phyloP scores from a whole-genome alignment of 2,113 vertebrate genomes.

The Athene cunicularia region DNA sequence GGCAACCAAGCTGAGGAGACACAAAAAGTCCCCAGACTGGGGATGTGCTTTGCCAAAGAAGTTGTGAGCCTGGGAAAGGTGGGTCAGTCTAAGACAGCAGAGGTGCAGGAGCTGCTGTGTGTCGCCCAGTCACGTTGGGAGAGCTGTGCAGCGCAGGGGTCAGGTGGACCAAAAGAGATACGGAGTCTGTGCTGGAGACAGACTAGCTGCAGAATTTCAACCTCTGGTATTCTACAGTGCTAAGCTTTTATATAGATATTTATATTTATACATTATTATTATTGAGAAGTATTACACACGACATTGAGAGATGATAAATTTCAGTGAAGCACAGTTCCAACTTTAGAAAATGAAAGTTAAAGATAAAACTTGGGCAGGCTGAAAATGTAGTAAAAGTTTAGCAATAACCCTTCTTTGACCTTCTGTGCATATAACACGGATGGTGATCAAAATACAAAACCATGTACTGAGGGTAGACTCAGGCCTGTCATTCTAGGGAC shows the following conservation, averaged over 20 bases:
- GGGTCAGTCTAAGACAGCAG: neutral
- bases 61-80: neutral
- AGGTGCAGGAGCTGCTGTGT: rapidly evolving
- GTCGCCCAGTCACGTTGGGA: neutral
- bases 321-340: neutral
- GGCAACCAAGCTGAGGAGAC: neutral
- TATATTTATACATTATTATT: neutral
- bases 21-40: neutral
- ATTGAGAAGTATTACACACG: neutral
- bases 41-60: neutral
- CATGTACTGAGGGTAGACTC: neutral
- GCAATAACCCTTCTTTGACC: neutral
- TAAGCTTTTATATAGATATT: neutral
- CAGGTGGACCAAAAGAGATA: neutral
- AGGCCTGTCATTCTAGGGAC: neutral
- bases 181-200: neutral
- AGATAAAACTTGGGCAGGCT: neutral
- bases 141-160: neutral
- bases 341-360: neutral
- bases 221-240: neutral
- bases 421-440: neutral
- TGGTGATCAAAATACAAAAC: neutral
- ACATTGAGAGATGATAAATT: neutral
- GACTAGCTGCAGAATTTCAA: neutral
- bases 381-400: neutral